phyloP scores from a whole-genome alignment of 2,888 invertebrate genomes.

The Aethes cnicana region DNA sequence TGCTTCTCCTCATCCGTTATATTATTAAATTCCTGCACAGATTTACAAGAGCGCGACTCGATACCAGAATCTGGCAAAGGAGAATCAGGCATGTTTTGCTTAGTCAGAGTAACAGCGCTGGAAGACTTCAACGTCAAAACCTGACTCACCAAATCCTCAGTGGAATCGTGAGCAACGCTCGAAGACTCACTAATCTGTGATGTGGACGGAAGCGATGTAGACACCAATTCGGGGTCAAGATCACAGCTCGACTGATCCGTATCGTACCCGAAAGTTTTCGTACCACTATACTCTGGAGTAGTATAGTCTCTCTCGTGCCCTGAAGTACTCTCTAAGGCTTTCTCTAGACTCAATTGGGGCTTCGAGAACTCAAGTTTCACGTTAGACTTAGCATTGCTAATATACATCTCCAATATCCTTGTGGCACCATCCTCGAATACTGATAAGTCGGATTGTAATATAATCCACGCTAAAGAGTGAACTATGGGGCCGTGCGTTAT shows the following conservation, averaged over 20 bases:
- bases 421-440: constrained; percentile 87
- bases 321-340: constrained; percentile 84
- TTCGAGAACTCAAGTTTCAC: constrained; percentile 85
- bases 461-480: constrained; percentile 93
- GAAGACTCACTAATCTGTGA: constrained; percentile 78
- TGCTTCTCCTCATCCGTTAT: constrained; percentile 97
- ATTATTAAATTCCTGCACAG: constrained; percentile 83
- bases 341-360: constrained; percentile 89
- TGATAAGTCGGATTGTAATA: constrained; percentile 90
- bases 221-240: constrained; percentile 75
- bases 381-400: constrained; percentile 79
- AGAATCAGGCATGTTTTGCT: constrained; percentile 75
- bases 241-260: constrained; percentile 79
- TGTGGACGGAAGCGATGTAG: constrained; percentile 76
- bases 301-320: constrained; percentile 71
- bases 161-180: constrained; percentile 74
- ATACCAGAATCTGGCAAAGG: constrained; percentile 74
- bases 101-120: constrained; percentile 37
- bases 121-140: constrained; percentile 53
- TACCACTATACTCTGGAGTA: constrained; percentile 67
- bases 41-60: constrained; percentile 67
- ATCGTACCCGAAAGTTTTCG: constrained; percentile 65
- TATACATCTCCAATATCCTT: constrained; percentile 85
- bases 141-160: constrained; percentile 73
- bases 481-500: constrained; percentile 95